Evolutionary conservation across 2,888 invertebrate genomes (phyloP).

Genomic region (Hydraecia micacea): DNA sequence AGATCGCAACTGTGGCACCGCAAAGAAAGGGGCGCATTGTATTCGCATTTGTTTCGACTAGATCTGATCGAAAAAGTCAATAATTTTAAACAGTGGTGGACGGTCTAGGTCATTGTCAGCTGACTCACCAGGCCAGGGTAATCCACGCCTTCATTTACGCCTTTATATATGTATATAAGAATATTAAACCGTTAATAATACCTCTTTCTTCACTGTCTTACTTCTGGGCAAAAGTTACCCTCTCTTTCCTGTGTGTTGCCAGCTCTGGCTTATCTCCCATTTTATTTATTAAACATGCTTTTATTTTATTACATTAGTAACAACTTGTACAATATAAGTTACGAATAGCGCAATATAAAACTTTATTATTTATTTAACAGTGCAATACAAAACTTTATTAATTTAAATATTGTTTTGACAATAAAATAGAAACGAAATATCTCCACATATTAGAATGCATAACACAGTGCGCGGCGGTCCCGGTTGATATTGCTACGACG

Average conservation of each 20-base stretch:
- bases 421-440: not conserved
- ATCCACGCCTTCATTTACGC: too few relatives aligned
- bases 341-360: not conserved
- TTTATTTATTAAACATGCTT: not conserved
- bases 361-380: not conserved
- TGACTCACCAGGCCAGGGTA: too few relatives aligned
- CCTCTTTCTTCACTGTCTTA: not conserved
- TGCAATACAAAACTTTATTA: not conserved
- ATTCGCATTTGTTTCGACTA: too few relatives aligned
- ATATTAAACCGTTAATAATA: not conserved
- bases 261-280: not conserved
- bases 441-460: constrained; percentile 25
- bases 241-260: not conserved
- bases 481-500: not conserved
- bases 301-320: not conserved
- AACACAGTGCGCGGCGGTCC: not conserved
- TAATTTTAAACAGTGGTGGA: too few relatives aligned
- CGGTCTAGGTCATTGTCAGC: not conserved
- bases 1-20: too few relatives aligned
- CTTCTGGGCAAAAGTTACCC: not conserved
- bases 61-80: too few relatives aligned
- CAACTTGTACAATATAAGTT: not conserved
- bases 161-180: too few relatives aligned
- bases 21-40: too few relatives aligned
- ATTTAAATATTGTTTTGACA: constrained; percentile 3